A percentile compares a stretch with the other conserved stretches of the same genome.
phyloP scores from a whole-genome alignment of 2,113 vertebrate species.

The Ifrita kowaldi region DNA sequence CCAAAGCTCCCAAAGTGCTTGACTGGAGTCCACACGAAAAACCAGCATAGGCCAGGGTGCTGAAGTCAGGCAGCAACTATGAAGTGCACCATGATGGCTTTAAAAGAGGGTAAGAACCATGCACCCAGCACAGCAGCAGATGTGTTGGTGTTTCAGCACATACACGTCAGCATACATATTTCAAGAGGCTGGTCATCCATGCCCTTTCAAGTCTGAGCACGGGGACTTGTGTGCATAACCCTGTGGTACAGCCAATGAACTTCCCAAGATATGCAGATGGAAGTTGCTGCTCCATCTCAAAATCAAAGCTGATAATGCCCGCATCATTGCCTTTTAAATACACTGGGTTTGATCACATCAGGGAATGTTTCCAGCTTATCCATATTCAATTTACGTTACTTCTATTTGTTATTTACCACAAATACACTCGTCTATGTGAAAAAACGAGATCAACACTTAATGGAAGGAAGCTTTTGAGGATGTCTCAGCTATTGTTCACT shows the following conservation, averaged over 20 bases:
- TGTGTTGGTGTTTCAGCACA: background rate
- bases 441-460: background rate
- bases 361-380: background rate
- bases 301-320: background rate
- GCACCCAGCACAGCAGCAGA: background rate
- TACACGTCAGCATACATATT: background rate
- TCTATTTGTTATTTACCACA: background rate
- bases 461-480: background rate
- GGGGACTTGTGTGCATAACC: background rate
- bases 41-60: too few relatives aligned
- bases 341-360: background rate
- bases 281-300: background rate
- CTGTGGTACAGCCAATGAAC: background rate
- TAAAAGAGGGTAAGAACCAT: background rate
- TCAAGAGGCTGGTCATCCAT: background rate
- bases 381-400: background rate
- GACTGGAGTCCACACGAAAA: background rate
- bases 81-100: background rate
- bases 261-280: rapidly evolving
- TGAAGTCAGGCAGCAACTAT: background rate
- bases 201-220: background rate
- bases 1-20: background rate
- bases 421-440: background rate
- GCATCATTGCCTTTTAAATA: background rate
- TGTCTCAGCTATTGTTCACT: background rate